phyloP scores from a whole-genome alignment of 2,797 vertebrate species.

The Sibirionetta formosa region DNA sequence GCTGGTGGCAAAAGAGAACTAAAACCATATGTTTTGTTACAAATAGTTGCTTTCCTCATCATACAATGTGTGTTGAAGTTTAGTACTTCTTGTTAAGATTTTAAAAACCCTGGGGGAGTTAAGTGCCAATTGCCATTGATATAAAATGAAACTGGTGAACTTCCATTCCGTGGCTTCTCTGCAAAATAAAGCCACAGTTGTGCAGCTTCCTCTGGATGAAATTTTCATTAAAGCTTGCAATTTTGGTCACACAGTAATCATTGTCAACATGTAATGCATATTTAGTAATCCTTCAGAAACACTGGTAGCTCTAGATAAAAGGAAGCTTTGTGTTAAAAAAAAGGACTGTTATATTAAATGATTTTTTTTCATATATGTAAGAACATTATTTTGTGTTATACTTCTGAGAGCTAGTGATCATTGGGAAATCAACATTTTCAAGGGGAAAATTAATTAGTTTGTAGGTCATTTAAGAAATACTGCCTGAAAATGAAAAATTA shows the following conservation, averaged over 20 bases:
- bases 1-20: neutral
- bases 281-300: neutral
- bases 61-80: neutral
- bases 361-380: neutral
- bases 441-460: slow-evolving; percentile 38
- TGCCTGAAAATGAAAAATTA: neutral
- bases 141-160: neutral
- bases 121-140: neutral
- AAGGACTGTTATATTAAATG: neutral
- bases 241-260: slow-evolving; percentile 30
- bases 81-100: neutral
- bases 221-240: slow-evolving; percentile 34
- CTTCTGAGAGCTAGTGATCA: neutral
- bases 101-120: neutral
- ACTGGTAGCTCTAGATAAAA: slow-evolving; percentile 1
- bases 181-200: neutral
- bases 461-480: neutral
- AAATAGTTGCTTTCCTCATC: neutral
- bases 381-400: neutral
- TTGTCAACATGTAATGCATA: neutral
- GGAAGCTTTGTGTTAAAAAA: slow-evolving; percentile 39
- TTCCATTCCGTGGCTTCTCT: neutral
- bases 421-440: slow-evolving; percentile 2
- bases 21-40: neutral
- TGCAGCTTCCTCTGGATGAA: neutral